A percentile compares a stretch with the other conserved stretches of the same genome.
These are phyloP conservation scores for Drosophila kanapiae DNA, from an alignment of 1,140 invertebrate genomes.

Conservation along the genomic window DNA sequence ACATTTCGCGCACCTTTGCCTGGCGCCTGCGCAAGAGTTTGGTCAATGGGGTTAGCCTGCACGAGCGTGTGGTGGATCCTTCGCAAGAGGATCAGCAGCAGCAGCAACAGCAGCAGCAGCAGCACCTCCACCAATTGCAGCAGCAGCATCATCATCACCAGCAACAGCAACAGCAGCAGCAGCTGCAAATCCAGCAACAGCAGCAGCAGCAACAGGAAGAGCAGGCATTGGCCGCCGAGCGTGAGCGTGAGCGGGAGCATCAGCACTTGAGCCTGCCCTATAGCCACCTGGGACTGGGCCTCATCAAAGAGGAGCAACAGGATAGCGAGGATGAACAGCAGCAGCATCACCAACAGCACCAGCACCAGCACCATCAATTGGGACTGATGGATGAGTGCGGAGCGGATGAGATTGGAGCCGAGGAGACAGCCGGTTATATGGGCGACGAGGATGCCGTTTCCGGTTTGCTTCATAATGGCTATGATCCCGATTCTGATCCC, in stretches of 20 bases:
- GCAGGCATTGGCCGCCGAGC: constrained; percentile 19
- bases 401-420: constrained; percentile 68
- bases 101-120: constrained; percentile 46
- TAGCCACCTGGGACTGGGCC: constrained; percentile 49
- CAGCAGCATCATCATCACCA: constrained; percentile 11
- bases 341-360: constrained; percentile 10
- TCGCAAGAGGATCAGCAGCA: constrained; percentile 59
- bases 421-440: constrained; percentile 71
- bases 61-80: constrained; percentile 79
- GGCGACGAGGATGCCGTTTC: constrained; percentile 70
- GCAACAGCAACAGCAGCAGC: constrained; percentile 24
- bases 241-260: constrained; percentile 30
- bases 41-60: constrained; percentile 79
- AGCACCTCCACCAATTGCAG: constrained; percentile 22
- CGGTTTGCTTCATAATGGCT: constrained; percentile 64
- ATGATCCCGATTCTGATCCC: constrained; percentile 51
- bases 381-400: constrained; percentile 42
- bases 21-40: constrained; percentile 83
- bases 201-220: constrained; percentile 25
- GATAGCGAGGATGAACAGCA: constrained; percentile 70
- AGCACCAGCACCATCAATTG: constrained; percentile 25
- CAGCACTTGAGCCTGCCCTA: constrained; percentile 55
- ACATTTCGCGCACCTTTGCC: constrained; percentile 82
- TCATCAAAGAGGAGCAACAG: constrained; percentile 69
- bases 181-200: constrained; percentile 9